Conservation (phyloP, 2,797 vertebrate species). For the Rachycentron canadum region DNA sequence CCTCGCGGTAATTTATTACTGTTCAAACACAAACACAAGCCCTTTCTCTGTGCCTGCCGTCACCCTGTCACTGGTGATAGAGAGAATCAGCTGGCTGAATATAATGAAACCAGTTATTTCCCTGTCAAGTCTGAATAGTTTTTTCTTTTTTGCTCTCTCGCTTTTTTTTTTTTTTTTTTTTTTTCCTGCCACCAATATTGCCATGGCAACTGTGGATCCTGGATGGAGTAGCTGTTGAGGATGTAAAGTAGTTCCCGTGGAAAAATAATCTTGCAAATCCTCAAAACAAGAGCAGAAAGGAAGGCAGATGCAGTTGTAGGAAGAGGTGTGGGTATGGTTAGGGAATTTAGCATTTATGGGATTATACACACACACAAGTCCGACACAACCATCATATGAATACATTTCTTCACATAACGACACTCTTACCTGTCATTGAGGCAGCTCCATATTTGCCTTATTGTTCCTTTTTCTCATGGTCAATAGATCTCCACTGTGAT, state of each 20-base stretch:
- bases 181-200: slow-evolving; percentile 73
- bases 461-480: slow-evolving; percentile 47
- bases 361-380: slow-evolving; percentile 65
- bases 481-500: slow-evolving; percentile 78
- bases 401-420: slow-evolving; percentile 22
- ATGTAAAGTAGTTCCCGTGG: slow-evolving; percentile 76
- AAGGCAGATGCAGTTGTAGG: slow-evolving; percentile 69
- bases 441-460: slow-evolving; percentile 59
- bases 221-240: slow-evolving; percentile 74
- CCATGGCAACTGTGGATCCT: slow-evolving; percentile 85
- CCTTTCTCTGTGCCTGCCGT: slow-evolving; percentile 55
- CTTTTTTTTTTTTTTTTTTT: background rate
- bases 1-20: slow-evolving; percentile 76
- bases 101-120: slow-evolving; percentile 85
- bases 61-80: slow-evolving; percentile 74
- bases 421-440: slow-evolving; percentile 58
- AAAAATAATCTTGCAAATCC: slow-evolving; percentile 85
- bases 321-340: slow-evolving; percentile 62
- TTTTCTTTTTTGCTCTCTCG: slow-evolving; percentile 25
- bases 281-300: slow-evolving; percentile 76
- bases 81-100: slow-evolving; percentile 81
- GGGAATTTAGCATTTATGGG: slow-evolving; percentile 74
- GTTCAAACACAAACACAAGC: slow-evolving; percentile 72
- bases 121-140: slow-evolving; percentile 80
- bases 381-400: slow-evolving; percentile 10